phyloP scores from a whole-genome alignment of 2,888 invertebrate species.

The Deroplatys truncata region DNA sequence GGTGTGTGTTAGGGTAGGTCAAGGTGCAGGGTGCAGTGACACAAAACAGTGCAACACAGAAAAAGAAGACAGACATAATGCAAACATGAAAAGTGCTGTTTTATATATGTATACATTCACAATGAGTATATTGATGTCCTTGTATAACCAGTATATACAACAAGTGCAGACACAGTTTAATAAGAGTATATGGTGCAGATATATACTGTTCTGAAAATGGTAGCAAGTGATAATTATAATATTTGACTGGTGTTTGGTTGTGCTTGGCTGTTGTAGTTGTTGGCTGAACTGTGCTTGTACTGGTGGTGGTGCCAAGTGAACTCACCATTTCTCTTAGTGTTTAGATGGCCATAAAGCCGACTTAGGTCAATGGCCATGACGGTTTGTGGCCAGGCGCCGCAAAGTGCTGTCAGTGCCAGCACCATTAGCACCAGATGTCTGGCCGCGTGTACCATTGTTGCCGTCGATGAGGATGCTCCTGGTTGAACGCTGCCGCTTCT shows the following conservation, averaged over 20 bases:
- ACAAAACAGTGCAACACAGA: neutral
- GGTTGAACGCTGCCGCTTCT: neutral
- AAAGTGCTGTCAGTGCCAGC: slow-evolving; percentile 45
- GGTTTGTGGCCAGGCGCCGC: slow-evolving; percentile 62
- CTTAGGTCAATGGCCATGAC: slow-evolving; percentile 74
- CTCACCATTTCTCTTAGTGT: slow-evolving; percentile 68
- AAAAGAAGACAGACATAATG: neutral
- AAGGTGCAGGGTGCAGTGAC: slow-evolving; percentile 5
- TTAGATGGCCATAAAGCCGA: slow-evolving; percentile 73
- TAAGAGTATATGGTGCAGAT: neutral
- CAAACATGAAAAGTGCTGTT: slow-evolving; percentile 1
- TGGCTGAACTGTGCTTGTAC: neutral
- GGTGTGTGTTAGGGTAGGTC: neutral
- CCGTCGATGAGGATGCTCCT: neutral
- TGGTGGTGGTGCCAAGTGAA: slow-evolving; percentile 28
- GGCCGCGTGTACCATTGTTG: neutral
- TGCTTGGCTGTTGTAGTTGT: slow-evolving; percentile 6
- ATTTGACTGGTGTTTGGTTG: slow-evolving; percentile 4
- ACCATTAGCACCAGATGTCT: slow-evolving; percentile 34
- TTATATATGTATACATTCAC: neutral
- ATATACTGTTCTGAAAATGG: neutral
- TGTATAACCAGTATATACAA: slow-evolving; percentile 3
- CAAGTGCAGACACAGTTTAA: neutral
- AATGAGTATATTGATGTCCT: neutral
- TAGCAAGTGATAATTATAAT: neutral